Evolutionary conservation across 2,113 vertebrate species (phyloP), one percentile per base, ranked within the genome.

Genomic region (Taurulus bubalis): DNA sequence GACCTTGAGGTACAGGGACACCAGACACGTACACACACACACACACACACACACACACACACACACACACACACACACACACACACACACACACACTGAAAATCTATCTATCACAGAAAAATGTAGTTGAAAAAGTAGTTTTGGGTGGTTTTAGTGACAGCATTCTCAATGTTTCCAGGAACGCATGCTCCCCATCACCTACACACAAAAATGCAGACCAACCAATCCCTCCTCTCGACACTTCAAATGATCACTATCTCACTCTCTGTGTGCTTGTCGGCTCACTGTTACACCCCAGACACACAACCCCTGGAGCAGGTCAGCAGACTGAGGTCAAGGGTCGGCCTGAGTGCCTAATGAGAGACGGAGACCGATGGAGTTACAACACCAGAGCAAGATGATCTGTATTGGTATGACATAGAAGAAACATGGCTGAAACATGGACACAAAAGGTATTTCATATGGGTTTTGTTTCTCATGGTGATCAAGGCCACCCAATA

Each of bases 311-410:
- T 22, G 38, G 28, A 84, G 63, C 55, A 65, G 59, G 77, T 82
- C 89, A 60, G 71, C 79, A 85, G 83, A 83, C 79, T 53, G 55
- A 55, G 80, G 85, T 90, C 85, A 91, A 45, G 75, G 80, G 73
- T 89, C 77, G 63, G 15, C 66, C 45, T 66, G 56, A 56, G 34
- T 38, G 62, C 71, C 74, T 2, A 86, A 87, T 80, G 80, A 78
- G 40, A 80, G 64, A 67, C 6, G 1, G 80, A 79, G 79, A 80
- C 56, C 9, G 80, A 82, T 71, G 60, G 80, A 84, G 69, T 42
- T 56, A 40, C 62, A 69, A 55, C 63, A 45, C 40, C 70, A 45
- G 34, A 68, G 24, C 36, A 53, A 79, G 71, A 71, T 77, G 32
- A 84, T 81, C 71, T 55, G 65, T 47, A 30, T 3, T n/a, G 9